These are phyloP conservation scores for Melipona bicolor DNA, from an alignment of 2,888 invertebrate genomes.

Conservation along the genomic window DNA sequence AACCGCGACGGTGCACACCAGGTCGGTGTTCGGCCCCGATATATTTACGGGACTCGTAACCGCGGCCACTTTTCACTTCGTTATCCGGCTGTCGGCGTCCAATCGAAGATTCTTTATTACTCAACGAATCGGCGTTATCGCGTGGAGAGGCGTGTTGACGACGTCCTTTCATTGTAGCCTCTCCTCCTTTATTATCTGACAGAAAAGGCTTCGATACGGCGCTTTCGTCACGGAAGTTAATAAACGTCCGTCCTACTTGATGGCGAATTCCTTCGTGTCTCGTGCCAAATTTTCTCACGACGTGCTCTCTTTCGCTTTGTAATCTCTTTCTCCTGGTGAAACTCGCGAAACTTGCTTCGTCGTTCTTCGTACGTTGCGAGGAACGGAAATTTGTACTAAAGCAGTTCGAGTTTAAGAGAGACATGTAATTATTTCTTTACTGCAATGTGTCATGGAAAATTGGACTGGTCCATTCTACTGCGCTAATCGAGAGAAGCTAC, in stretches of 20 bases:
- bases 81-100: constrained; percentile 19
- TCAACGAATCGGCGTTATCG: constrained; percentile 42
- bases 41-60: constrained; percentile 42
- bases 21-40: not conserved
- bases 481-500: not conserved
- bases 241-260: not conserved
- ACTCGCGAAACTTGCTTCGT: no score
- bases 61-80: constrained; percentile 34
- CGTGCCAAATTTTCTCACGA: not conserved
- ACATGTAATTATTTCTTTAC: not conserved
- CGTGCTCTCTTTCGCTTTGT: not conserved
- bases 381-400: not conserved
- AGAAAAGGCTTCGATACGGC: not conserved
- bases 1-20: constrained; percentile 1
- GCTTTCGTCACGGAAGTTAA: not conserved
- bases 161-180: constrained; percentile 5
- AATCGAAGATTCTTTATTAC: constrained; percentile 43
- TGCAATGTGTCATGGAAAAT: not conserved
- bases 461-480: not conserved
- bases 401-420: no score
- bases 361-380: no score
- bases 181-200: constrained; percentile 23
- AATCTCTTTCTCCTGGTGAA: not conserved
- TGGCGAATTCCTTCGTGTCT: not conserved
- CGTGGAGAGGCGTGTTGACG: not conserved